Base-by-base conservation (phyloP, 64 coral and sea anemone species). In the Montipora efflorescens region DNA sequence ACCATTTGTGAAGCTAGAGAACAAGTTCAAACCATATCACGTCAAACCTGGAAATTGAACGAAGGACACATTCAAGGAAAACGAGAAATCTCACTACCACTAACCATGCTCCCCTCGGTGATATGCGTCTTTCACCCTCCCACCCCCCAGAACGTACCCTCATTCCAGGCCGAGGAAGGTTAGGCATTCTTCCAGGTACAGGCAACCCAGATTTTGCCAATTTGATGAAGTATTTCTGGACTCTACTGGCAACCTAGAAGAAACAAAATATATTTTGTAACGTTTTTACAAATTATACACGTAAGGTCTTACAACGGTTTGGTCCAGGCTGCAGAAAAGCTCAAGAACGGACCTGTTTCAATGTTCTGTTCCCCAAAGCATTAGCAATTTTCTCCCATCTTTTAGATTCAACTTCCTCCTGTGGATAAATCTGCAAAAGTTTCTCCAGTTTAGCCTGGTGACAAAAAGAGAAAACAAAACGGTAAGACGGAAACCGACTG, bases 221-320 rank as follows among this genome's bases (percentile, higher is more conserved):
- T 70, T 99, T 99, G 90, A 99, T 99, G 68, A 99, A 99, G 87
- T 99, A 99, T 80, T 99, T 99, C 87, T 99, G 98, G 44, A 96
- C 92, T 51, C 97, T 82, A 53, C 97, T 99, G 19, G 97, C 97
- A 77, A 98, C 97, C 96, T 98, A 76, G 44, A 49, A 15, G 43
- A 71, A 71, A 46, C 19, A 49, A 46, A 21, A 11, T 4, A 64
- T 64, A 16, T 16, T 64, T 64, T 64, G 8, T 2, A 16, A 64
- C 61, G 61, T 0, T 64, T 14, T 64, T 64, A 0, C 9, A 64
- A 15, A 64, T 57, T 8, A 28, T 28, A 28, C 28, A 28, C 28
- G 28, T 28, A 28, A 28, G 28, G 28, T 28, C 28, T 28, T 55
- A 55, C 52, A 55, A 2, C 52, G 36, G 7, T 57, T 57, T 57